A percentile compares a stretch with the other conserved stretches of the same genome.
phyloP scores from a whole-genome alignment of 35 echinoderm and acorn worm genomes.

The Apostichopus californicus region DNA sequence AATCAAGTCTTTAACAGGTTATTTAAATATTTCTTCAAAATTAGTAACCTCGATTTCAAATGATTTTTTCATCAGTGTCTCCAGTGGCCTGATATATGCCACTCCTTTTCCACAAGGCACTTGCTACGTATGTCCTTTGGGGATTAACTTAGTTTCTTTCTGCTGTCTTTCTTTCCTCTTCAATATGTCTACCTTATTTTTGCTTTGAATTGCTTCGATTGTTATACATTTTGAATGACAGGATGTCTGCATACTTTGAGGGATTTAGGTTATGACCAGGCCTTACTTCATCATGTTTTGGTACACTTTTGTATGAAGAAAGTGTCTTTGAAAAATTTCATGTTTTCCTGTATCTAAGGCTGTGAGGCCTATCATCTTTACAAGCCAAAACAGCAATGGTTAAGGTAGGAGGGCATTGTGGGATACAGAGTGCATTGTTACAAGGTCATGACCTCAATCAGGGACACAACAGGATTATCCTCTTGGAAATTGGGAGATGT shows the following conservation, averaged over 20 bases:
- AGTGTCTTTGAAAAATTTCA: neutral
- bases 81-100: too few species aligned
- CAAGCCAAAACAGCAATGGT: neutral
- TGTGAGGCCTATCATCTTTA: neutral
- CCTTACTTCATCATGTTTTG: too few species aligned
- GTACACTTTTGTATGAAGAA: too few species aligned
- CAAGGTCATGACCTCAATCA: conserved; percentile 44
- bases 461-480: conserved; percentile 12
- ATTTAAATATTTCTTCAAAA: too few species aligned
- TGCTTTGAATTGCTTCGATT: neutral
- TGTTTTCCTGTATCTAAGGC: neutral
- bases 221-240: conserved; percentile 5
- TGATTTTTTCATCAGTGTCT: too few species aligned
- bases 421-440: neutral
- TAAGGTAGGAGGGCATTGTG: neutral
- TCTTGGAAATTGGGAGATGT: neutral
- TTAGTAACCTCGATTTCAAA: too few species aligned
- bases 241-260: neutral
- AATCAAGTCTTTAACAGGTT: too few species aligned
- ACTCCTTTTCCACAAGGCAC: neutral
- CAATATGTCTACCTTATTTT: neutral
- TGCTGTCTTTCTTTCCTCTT: neutral
- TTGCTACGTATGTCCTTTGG: too few species aligned
- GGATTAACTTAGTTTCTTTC: neutral
- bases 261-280: neutral